These are phyloP conservation scores for Myotis brandtii DNA, from an alignment of 2,113 vertebrate species.

Conservation along the genomic window DNA sequence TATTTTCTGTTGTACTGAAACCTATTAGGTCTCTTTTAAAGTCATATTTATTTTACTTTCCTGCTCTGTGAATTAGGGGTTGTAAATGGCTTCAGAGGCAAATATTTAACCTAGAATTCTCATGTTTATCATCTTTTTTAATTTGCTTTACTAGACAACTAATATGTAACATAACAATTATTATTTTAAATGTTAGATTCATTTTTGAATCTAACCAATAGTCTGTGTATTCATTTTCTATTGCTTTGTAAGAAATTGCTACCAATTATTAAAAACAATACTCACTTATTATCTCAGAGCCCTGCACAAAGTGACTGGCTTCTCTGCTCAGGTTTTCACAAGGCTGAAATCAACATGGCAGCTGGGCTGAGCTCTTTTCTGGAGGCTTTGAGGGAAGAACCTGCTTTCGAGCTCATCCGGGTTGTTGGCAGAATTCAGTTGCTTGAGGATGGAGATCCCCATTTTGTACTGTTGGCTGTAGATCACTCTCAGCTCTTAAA, in stretches of 20 bases:
- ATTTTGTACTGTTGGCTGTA: background rate
- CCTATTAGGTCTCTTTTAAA: constrained; percentile 53
- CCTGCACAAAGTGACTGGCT: background rate
- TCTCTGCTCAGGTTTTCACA: constrained; percentile 30
- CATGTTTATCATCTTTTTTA: constrained; percentile 38
- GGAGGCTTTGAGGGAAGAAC: background rate
- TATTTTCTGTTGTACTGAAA: constrained; percentile 66
- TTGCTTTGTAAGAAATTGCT: constrained; percentile 46
- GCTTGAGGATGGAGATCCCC: background rate
- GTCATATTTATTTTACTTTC: constrained; percentile 58
- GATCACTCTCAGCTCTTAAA: background rate
- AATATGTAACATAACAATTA: background rate
- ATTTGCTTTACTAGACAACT: constrained; percentile 41
- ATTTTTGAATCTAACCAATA: background rate
- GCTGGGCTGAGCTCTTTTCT: background rate
- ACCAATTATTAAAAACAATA: constrained; percentile 44
- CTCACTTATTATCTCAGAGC: background rate
- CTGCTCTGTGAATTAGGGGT: constrained; percentile 42
- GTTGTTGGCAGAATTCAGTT: constrained; percentile 50
- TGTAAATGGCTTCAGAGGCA: constrained; percentile 36
- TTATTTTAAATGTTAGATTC: constrained; percentile 44
- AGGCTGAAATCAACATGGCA: constrained; percentile 18
- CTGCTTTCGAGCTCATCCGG: background rate
- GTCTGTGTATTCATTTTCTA: constrained; percentile 14
- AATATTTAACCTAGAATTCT: constrained; percentile 44